phyloP scores from a whole-genome alignment of 64 coral and sea anemone species.

The Montipora cactus region DNA sequence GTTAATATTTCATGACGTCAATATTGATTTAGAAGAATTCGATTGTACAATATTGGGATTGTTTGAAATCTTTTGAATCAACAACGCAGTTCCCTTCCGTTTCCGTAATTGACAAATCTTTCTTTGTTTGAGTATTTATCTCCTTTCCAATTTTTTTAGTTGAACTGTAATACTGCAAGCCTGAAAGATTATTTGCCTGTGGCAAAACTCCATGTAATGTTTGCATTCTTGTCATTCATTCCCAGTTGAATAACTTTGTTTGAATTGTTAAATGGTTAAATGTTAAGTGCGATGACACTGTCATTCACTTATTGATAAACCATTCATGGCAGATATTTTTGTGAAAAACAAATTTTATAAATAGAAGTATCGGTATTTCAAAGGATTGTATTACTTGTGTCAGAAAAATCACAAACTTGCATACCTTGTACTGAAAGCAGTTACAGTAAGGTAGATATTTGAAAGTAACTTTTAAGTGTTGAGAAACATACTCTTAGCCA shows the following conservation, averaged over 20 bases:
- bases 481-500: no score
- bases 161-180: not conserved
- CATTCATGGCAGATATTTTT: no score
- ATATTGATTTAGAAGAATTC: not conserved
- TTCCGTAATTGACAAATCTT: not conserved
- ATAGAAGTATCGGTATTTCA: not conserved
- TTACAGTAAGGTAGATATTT: no score
- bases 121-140: no score
- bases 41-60: not conserved
- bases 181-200: not conserved
- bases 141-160: not conserved
- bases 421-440: no score
- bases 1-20: conserved; percentile 29
- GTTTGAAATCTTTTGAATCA: not conserved
- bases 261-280: not conserved
- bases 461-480: no score
- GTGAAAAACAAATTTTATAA: not conserved
- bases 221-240: conserved; percentile 34
- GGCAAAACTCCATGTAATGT: conserved; percentile 1
- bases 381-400: not conserved
- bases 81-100: not conserved
- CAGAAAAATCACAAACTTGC: not conserved
- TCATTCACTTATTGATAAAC: not conserved
- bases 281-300: not conserved
- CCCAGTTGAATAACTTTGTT: not conserved